Evolutionary conservation across 2,113 vertebrate species (phyloP), one percentile per base, ranked within the genome.

Genomic region (Leiothrix lutea): DNA sequence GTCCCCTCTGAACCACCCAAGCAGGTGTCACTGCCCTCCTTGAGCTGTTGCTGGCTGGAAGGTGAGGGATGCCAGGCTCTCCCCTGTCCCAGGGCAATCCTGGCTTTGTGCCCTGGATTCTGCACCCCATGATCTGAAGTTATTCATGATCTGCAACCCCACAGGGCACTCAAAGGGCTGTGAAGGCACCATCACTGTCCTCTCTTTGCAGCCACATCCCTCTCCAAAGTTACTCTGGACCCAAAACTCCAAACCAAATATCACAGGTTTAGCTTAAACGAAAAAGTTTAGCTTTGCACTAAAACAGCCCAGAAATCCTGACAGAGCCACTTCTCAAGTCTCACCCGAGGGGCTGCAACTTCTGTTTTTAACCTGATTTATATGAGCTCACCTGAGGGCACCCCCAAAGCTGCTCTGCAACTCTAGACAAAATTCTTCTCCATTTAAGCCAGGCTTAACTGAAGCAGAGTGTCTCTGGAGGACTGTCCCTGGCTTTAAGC

Each of bases 141-240:
- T 7, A 4, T 44, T 53, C 24, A 1, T 0, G 36, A 5, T 8
- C 24, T 2, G 0, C 33, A 44, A 2, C 25, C 42, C 61, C 9
- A 1, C 58, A 18, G 40, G 9, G n/a, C 21, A 1, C 44, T 10
- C 45, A 2, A 23, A 40, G 38, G 23, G 78, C n/a, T 11, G 18
- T 3, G 1, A 3, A 29, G 48, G 40, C 18, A 14, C 8, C 2
- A 1, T 6, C 65, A 3, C 6, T 3, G 4, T 12, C 29, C 44
- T 24, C 19, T 10, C 45, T 65, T 8, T 12, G 44, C 53, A 45
- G 35, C 2, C 51, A 29, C 22, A 25, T 62, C 61, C 60, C 70
- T 65, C 81, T 10, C 29, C 70, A 36, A 11, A 48, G 64, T 6
- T 5, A 11, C 20, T 54, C 66, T 6, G 31, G 18, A 62, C 17